Base-by-base conservation (phyloP, 1,140 invertebrate genomes). In the Ips nitidus region DNA sequence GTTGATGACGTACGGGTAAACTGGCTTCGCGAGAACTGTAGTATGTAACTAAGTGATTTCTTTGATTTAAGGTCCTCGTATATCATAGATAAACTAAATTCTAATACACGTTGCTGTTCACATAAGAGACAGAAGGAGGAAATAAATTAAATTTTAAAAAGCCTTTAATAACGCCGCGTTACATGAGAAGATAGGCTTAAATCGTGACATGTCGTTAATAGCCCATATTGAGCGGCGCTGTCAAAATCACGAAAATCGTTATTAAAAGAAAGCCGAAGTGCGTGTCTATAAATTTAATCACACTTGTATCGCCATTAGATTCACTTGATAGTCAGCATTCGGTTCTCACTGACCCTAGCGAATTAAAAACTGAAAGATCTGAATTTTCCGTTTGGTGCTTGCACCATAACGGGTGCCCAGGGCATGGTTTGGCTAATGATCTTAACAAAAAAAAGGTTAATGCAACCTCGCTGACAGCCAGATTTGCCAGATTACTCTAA, bases 401-500 rank as follows among this genome's bases (percentile, higher is more conserved):
- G 22, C 22, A 22, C 22, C 22, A 22, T 22, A 22, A 22, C 22
- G 22, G 43, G 41, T 61, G n/a, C 47, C 45, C 61, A 40, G 45
- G 40, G 47, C 41, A 59, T 36, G 22, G 22, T 22, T 22, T 59
- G 43, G 45, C 50, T 63, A 63, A 63, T 63, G 50, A 63, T 47
- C 47, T 8, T 63, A 38, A 52, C 40, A 4, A 52, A 52, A 63
- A 63, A 63, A 63, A 63, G 50, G 40, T 40, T 63, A 39, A 52
- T 63, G 47, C 61, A 52, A 63, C 50, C 22, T 22, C 45, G 50
- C 61, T 52, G 59, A 52, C 61, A 63, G 50, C 37, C 6, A 52
- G 61, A 63, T 63, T 63, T 63, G 40, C 37, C 39, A 63, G 61
- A 63, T 63, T 63, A 63, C 45, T 63, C 61, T 52, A 63, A 63